Evolutionary conservation across 2,797 vertebrate species (phyloP).

Genomic region (Adelosebastes latens): DNA sequence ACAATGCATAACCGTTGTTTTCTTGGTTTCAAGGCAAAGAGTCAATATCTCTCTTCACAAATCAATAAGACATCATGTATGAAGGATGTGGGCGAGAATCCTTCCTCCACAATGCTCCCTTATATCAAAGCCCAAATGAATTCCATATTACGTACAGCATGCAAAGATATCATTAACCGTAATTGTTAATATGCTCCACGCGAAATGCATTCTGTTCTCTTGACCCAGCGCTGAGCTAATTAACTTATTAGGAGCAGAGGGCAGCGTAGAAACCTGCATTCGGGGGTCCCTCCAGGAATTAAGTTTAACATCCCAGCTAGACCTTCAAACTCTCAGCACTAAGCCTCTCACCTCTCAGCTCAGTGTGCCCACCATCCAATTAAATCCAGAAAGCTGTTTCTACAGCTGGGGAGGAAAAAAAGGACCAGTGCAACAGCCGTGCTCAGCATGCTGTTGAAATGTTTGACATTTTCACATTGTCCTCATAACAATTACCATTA

Average conservation of each 20-base stretch:
- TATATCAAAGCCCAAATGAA: conserved; percentile 34
- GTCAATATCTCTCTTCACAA: conserved; percentile 20
- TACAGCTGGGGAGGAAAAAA: conserved; percentile 35
- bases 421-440: conserved; percentile 45
- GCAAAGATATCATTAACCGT: conserved; percentile 51
- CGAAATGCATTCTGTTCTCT: conserved; percentile 61
- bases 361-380: conserved; percentile 75
- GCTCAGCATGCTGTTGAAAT: conserved; percentile 67
- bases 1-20: background rate
- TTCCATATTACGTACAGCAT: conserved; percentile 30
- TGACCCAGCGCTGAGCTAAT: conserved; percentile 70
- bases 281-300: conserved; percentile 68
- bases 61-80: conserved; percentile 37
- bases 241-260: conserved; percentile 74
- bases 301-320: conserved; percentile 74
- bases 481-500: conserved; percentile 63
- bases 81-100: conserved; percentile 21
- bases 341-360: conserved; percentile 77
- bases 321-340: conserved; percentile 67
- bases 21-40: background rate
- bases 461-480: conserved; percentile 65
- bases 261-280: conserved; percentile 45
- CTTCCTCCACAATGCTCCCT: background rate
- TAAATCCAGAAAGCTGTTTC: conserved; percentile 72
- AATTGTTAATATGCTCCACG: conserved; percentile 53